phyloP scores from a whole-genome alignment of 2,888 invertebrate genomes.

The Amphimallon solstitiale region DNA sequence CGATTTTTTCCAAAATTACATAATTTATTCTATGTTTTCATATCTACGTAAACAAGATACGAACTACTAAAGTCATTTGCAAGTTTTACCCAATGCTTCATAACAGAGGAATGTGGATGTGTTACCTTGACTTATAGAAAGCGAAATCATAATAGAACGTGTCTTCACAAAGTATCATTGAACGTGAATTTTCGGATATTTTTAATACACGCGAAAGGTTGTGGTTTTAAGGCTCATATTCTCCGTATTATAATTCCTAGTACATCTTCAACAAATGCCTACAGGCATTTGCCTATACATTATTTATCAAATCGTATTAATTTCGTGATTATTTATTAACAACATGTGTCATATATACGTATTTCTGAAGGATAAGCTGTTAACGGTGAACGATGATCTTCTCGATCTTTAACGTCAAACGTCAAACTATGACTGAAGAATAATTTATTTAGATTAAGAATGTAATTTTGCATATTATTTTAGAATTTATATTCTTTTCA shows the following conservation, averaged over 20 bases:
- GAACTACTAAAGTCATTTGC: not conserved
- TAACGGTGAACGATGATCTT: no score
- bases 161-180: slow-evolving; percentile 10
- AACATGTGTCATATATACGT: no score
- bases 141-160: slow-evolving; percentile 27
- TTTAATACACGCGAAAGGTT: not conserved
- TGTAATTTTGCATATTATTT: no score
- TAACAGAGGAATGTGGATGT: slow-evolving; percentile 30
- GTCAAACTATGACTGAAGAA: no score
- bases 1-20: no score
- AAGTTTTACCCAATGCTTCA: slow-evolving; percentile 15
- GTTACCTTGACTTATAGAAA: slow-evolving; percentile 39
- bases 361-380: no score
- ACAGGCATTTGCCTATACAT: not conserved
- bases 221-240: not conserved
- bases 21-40: not conserved
- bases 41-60: not conserved
- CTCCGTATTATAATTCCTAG: not conserved
- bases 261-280: not conserved
- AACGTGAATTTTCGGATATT: slow-evolving; percentile 14
- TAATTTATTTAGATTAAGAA: no score
- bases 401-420: no score
- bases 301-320: not conserved
- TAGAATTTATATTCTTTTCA: no score
- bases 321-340: not conserved